phyloP scores from a whole-genome alignment of 2,888 invertebrate genomes.

The Ectemnius cavifrons region DNA sequence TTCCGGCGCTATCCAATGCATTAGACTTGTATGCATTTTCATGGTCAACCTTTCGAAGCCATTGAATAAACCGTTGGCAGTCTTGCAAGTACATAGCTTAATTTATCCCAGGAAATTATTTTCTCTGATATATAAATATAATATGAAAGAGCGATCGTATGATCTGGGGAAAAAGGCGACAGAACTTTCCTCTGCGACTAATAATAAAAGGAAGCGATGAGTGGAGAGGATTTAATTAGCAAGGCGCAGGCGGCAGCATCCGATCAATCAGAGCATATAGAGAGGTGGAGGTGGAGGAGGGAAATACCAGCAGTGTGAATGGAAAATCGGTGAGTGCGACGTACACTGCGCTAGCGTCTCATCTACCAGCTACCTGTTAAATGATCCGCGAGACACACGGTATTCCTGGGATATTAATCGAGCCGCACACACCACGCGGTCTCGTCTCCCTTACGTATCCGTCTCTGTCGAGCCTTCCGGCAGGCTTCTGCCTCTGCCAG shows the following conservation, averaged over 20 bases:
- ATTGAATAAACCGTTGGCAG: no score
- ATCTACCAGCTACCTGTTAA: slow-evolving; percentile 4
- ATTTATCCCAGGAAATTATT: no score
- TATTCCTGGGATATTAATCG: slow-evolving; percentile 45
- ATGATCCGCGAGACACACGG: slow-evolving; percentile 28
- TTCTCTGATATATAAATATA: no score
- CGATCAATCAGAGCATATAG: slow-evolving; percentile 25
- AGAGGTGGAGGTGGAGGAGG: slow-evolving; percentile 24
- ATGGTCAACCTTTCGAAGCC: no score
- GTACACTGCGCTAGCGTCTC: no score
- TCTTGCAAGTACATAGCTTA: no score
- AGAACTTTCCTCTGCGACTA: no score
- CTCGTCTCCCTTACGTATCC: slow-evolving; percentile 41
- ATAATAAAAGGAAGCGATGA: no score
- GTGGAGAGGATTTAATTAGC: slow-evolving; percentile 35
- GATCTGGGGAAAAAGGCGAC: no score
- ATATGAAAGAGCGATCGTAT: no score
- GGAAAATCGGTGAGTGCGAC: slow-evolving; percentile 28
- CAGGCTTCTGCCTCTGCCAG: slow-evolving; percentile 20
- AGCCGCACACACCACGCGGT: slow-evolving; percentile 25
- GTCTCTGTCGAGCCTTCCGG: slow-evolving; percentile 44
- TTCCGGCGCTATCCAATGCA: no score
- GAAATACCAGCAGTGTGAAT: slow-evolving; percentile 28
- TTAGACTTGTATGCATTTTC: no score
- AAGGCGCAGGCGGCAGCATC: slow-evolving; percentile 9